A percentile compares a stretch with the other conserved stretches of the same genome.
Evolutionary conservation across 2,888 invertebrate species (phyloP).

Genomic region (Noctuana brunneofusca): DNA sequence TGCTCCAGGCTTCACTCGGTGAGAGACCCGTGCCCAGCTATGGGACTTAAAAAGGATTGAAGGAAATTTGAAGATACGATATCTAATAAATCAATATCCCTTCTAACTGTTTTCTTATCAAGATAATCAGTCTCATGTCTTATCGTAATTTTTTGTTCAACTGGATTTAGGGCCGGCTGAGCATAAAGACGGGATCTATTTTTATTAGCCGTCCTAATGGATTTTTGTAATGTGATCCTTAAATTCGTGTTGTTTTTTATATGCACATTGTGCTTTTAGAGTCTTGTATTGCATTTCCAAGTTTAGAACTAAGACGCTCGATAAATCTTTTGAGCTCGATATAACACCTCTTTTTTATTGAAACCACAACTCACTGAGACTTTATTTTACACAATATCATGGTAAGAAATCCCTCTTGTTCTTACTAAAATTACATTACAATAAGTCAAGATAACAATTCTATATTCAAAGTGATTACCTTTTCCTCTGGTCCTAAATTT

Average conservation of each 20-base stretch:
- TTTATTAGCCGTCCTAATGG: conserved; percentile 78
- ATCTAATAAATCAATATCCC: conserved; percentile 34
- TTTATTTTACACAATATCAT: background rate
- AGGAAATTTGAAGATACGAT: conserved; percentile 19
- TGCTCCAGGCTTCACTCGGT: no score
- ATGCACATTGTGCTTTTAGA: conserved; percentile 54
- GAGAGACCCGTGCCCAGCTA: no score
- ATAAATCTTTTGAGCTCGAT: conserved; percentile 49
- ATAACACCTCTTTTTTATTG: conserved; percentile 38
- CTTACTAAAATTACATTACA: background rate
- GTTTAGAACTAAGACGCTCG: conserved; percentile 37
- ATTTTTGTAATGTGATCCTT: conserved; percentile 79
- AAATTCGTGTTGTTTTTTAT: conserved; percentile 69
- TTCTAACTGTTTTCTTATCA: conserved; percentile 49
- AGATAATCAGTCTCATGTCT: conserved; percentile 40
- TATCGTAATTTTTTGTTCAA: conserved; percentile 63
- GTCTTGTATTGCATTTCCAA: conserved; percentile 55
- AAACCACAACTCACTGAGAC: conserved; percentile 22
- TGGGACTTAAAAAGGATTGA: no score
- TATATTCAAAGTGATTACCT: no score
- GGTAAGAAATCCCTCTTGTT: background rate
- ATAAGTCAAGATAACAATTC: background rate
- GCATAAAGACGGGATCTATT: conserved; percentile 64
- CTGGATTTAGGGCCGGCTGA: conserved; percentile 61
- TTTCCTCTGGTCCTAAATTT: no score